Evolutionary conservation across 2,113 vertebrate species (phyloP).

Genomic region (Pelodiscus sinensis): DNA sequence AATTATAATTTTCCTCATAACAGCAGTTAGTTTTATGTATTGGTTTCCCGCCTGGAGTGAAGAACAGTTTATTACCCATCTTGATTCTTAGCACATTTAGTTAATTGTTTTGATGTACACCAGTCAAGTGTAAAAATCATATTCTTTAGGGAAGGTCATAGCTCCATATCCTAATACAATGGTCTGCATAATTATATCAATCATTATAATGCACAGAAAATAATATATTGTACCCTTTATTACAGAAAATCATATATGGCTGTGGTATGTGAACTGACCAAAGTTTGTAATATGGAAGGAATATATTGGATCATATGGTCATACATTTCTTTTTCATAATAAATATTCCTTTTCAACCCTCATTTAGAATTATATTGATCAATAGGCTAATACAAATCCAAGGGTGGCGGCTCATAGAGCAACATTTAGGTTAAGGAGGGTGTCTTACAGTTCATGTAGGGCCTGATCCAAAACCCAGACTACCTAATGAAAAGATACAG

Average conservation of each 20-base stretch:
- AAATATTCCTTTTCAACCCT: background rate
- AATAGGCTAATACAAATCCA: background rate
- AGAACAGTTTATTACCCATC: constrained; percentile 33
- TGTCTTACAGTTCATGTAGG: background rate
- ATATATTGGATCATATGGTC: background rate
- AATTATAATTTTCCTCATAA: background rate
- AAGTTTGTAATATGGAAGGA: constrained; percentile 15
- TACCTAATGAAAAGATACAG: background rate
- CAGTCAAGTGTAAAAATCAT: constrained; percentile 53
- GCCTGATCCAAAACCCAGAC: background rate
- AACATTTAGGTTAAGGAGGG: background rate
- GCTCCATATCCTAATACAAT: constrained; percentile 12
- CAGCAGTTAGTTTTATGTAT: constrained; percentile 6
- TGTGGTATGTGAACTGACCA: background rate
- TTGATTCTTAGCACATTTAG: background rate
- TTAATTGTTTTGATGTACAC: constrained; percentile 40
- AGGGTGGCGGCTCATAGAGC: background rate
- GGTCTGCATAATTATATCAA: constrained; percentile 30
- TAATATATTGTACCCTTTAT: background rate
- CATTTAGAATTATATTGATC: background rate
- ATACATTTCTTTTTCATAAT: background rate
- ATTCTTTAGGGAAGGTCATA: constrained; percentile 57
- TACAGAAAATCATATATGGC: constrained; percentile 5
- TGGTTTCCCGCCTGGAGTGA: background rate
- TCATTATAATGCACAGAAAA: constrained; percentile 3